Base-by-base conservation (phyloP, 1,140 invertebrate genomes). In the Cydia splendana region DNA sequence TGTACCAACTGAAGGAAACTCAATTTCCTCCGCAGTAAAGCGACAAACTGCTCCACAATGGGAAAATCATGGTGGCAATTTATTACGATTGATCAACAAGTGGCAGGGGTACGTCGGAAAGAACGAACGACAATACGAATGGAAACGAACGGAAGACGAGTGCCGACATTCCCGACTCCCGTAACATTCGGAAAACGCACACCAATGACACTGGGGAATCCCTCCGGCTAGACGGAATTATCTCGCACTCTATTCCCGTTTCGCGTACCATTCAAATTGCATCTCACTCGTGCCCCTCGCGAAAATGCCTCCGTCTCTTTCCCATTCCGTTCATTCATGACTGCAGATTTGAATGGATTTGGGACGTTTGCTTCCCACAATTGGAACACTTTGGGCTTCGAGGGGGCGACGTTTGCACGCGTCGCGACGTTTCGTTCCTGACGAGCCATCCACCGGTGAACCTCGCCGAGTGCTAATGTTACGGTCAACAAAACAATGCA, bases 71-170 rank as follows among this genome's bases (percentile, higher is more conserved):
- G 88, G 87, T 86, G 87, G 89, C 88, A 91, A 91, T 93, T 92
- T 92, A 93, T 93, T 91, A 91, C 89, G 86, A 93, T 88, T 91
- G 91, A 91, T 93, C 91, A 93, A 93, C 91, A 93, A 93, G 91
- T 93, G 85, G 91, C 88, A 85, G 89, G 90, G 90, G 88, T 42
- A 88, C 88, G 79, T 79, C 82, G 80, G 80, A 87, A 90, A 88
- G 88, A 90, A 90, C 88, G 85, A 84, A 84, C 80, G 77, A 79
- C 80, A 81, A 82, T 80, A 80, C 83, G 79, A 77, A 76, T 48
- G 69, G 75, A 78, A 75, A 45, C 83, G 79, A 85, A 75, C 77
- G 75, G 79, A 76, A 78, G 75, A 81, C 77, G 76, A 82, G 76
- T 76, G 82, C 90, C 83, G 79, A 89, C 89, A 91, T 83, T 89